A percentile compares a stretch with the other conserved stretches of the same genome.
Conservation (phyloP, 35 echinoderm and acorn worm species). For the Lytechinus variegatus region DNA sequence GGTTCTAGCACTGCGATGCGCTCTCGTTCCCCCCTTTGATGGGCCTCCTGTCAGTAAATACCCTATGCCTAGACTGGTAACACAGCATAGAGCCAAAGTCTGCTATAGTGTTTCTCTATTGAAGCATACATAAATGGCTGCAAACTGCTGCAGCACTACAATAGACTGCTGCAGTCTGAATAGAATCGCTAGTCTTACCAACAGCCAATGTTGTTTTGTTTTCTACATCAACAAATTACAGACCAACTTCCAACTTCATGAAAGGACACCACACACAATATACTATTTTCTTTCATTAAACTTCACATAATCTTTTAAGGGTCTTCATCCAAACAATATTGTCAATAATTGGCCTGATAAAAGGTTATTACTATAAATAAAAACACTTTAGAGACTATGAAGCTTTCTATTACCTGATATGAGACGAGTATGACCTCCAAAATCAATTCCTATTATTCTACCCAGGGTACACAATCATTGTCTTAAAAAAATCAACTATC, state of each 20-base stretch:
- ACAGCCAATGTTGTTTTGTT: not conserved
- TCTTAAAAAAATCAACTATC: not conserved
- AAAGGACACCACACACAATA: not conserved
- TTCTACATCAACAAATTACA: not conserved
- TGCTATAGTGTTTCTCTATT: conserved; percentile 30
- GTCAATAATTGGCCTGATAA: not conserved
- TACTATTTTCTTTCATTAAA: not conserved
- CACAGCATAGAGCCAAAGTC: not conserved
- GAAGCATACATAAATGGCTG: conserved; percentile 30
- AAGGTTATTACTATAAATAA: not conserved
- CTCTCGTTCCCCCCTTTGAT: not conserved
- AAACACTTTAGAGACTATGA: not conserved
- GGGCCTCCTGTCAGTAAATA: conserved; percentile 31
- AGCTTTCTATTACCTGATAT: not conserved
- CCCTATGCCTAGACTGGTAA: not conserved
- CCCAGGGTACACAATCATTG: not conserved
- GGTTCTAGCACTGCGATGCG: not conserved
- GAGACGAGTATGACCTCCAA: not conserved
- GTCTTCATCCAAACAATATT: not conserved
- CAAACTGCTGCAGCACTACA: not conserved
- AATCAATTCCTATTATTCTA: not conserved
- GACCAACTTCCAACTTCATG: not conserved
- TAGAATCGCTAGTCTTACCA: not conserved
- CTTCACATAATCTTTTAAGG: not conserved
- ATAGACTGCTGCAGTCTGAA: not conserved